phyloP scores from a whole-genome alignment of 2,113 vertebrate species.

The Tachuris rubrigastra region DNA sequence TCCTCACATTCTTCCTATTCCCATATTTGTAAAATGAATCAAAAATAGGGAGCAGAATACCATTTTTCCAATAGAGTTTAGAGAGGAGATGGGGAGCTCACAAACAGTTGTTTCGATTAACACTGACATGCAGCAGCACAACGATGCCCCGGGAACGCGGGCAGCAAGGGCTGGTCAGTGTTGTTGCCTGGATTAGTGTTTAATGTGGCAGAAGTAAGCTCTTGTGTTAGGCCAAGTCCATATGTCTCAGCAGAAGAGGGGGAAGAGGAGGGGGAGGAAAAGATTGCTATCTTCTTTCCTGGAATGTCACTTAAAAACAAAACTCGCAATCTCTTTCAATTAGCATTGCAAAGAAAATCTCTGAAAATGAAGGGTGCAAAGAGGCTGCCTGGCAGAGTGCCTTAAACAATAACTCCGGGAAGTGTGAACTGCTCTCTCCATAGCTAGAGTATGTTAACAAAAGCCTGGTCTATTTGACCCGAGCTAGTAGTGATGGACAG shows the following conservation, averaged over 20 bases:
- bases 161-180: neutral
- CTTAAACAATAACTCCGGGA: slow-evolving; percentile 60
- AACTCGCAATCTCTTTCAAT: slow-evolving; percentile 41
- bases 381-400: slow-evolving; percentile 30
- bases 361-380: slow-evolving; percentile 60
- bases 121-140: neutral
- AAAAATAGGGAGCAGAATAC: neutral
- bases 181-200: neutral
- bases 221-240: neutral
- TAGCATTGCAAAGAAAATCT: slow-evolving; percentile 68
- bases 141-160: neutral
- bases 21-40: neutral
- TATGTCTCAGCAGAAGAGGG: neutral
- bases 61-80: neutral
- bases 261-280: neutral
- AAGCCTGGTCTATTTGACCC: slow-evolving; percentile 25
- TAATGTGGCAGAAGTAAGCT: neutral
- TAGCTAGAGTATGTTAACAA: slow-evolving; percentile 35
- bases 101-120: neutral
- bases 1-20: neutral
- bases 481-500: neutral
- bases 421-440: slow-evolving; percentile 55
- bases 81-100: neutral
- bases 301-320: slow-evolving; percentile 54
- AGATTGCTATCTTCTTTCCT: slow-evolving; percentile 59